phyloP scores from a whole-genome alignment of 1,140 invertebrate species.

The Leptinotarsa texana region DNA sequence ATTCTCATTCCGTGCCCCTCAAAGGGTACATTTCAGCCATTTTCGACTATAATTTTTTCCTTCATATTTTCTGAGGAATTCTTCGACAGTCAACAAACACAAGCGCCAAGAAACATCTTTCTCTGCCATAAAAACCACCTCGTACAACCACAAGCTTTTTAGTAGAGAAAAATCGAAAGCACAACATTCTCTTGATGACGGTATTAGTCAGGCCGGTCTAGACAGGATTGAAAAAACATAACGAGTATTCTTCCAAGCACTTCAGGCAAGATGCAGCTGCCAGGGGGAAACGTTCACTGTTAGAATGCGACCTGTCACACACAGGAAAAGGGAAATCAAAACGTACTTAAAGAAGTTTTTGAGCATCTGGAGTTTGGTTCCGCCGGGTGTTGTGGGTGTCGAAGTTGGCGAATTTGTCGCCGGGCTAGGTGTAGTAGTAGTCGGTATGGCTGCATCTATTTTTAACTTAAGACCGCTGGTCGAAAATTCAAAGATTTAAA shows the following conservation, averaged over 20 bases:
- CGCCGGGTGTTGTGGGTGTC: constrained; percentile 63
- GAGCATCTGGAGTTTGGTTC: constrained; percentile 85
- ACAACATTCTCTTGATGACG: neutral
- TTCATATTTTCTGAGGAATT: no score
- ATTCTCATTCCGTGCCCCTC: no score
- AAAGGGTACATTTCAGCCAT: no score
- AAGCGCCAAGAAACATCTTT: neutral
- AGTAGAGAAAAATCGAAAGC: neutral
- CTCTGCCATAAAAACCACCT: neutral
- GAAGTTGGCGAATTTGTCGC: constrained; percentile 51
- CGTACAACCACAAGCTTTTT: neutral
- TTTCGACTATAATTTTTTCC: no score
- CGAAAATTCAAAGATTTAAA: neutral
- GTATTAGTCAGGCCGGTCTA: neutral
- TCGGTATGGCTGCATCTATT: neutral
- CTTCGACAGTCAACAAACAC: neutral
- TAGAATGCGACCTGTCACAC: constrained; percentile 7
- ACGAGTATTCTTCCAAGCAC: no score
- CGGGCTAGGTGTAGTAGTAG: constrained; percentile 30
- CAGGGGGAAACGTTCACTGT: neutral
- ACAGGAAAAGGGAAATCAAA: neutral
- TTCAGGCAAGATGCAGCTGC: no score
- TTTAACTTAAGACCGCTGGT: constrained; percentile 34
- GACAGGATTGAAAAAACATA: neutral
- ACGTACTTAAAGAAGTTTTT: constrained; percentile 93